Evolutionary conservation across 2,797 vertebrate genomes (phyloP), one percentile per base, ranked within the genome.

Genomic region (Lophotriccus pileatus): DNA sequence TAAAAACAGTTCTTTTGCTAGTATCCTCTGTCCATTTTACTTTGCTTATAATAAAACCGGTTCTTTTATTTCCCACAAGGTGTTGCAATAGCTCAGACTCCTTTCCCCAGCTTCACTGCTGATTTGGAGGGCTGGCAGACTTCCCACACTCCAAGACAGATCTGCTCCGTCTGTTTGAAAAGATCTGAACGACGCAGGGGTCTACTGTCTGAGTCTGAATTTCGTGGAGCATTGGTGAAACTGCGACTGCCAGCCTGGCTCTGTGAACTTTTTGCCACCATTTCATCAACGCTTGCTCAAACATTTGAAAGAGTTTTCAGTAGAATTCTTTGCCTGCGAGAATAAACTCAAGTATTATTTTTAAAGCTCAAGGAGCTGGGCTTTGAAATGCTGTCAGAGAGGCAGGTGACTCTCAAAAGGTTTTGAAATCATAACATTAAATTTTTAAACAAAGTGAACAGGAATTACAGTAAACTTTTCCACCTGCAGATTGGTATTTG

Each of bases 71-170:
- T n/a, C n/a, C n/a, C n/a, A n/a, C n/a, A n/a, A n/a, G n/a, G 87
- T 95, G 79, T 83, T 91, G 84, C 43, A 55, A 39, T 86, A 66
- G 84, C 23, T 87, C 66, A 84, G 84, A 30, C 59, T 81, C 50
- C 58, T 50, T 91, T 85, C 72, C 59, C 39, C 69, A 81, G 84
- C 78, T 72, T 4, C 36, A n/a, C 81, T 80, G 77, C 64, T 87
- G 89, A 15, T 93, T 91, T 66, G 55, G 79, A 62, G 67, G 58
- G 25, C n/a, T 95, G 92, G 68, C 94, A 95, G 75, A 16, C 37
- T 75, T 96, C 64, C 86, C 78, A 43, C 32, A 2, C 52, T 67
- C 69, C 67, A 46, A 0, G 14, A 66, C 89, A 87, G 87, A 72
- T 87, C 81, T 91, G 78, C 34, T 82, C 53, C 55, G 68, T 83